Base-by-base conservation (phyloP, 2,888 invertebrate genomes). In the Amphipoea lucens region DNA sequence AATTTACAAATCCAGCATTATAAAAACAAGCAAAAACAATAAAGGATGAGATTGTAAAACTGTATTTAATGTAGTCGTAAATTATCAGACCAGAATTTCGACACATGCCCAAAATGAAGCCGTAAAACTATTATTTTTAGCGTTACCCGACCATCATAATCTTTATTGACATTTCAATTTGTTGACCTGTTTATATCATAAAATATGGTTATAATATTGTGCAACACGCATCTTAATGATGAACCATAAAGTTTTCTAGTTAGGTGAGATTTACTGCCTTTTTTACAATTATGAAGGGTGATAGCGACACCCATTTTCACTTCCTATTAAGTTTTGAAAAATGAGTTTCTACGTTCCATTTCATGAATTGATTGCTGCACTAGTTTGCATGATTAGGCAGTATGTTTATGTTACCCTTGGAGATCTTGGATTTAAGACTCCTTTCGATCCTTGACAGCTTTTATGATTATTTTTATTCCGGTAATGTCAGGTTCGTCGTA, bases 121-220 rank as follows among this genome's bases (percentile, higher is more conserved):
- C 85, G 89, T 94, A 92, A 94, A 94, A 91, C 92, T 89, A 91
- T 92, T 91, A 93, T 93, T 93, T 94, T 93, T 93, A 93, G 87
- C 92, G 90, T 86, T 88, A 87, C 87, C 88, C 87, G 90, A 81
- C 83, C 86, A 79, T 87, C 89, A 91, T 91, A 84, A 85, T 90
- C 68, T 94, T 95, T 94, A 95, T 94, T 90, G 90, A 88, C 88
- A 89, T 89, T 91, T 92, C 92, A 91, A 92, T 93, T 90, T 85
- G 88, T 88, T 88, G 85, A 89, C 90, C 87, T 84, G 89, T 90
- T 89, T 86, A 84, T 85, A 86, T 91, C 90, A 88, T 94, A 92
- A 92, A 93, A 87, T 85, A 87, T 85, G 87, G 87, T 89, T 89
- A 90, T 92, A 89, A 90, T 88, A 90, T 91, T 92, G 89, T 90